phyloP scores from a whole-genome alignment of 2,113 vertebrate genomes.

The Nannospalax galili region DNA sequence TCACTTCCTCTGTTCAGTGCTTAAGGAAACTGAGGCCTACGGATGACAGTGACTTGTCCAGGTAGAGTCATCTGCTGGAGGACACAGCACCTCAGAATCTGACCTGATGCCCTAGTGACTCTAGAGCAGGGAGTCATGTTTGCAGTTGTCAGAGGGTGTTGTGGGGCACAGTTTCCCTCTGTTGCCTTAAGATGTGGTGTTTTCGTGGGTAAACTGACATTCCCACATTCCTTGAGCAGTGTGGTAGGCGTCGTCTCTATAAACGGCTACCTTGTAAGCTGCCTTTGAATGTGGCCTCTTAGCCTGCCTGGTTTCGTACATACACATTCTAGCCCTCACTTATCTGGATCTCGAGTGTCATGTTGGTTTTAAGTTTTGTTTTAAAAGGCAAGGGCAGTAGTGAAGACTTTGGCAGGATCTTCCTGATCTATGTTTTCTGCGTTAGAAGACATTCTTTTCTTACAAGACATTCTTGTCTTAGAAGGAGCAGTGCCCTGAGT shows the following conservation, averaged over 20 bases:
- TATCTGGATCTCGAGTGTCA: not conserved
- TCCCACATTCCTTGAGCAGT: fast-evolving
- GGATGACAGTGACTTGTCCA: not conserved
- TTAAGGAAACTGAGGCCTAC: not conserved
- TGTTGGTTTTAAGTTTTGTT: not conserved
- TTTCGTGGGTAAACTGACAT: not conserved
- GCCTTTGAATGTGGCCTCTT: not conserved
- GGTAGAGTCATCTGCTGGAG: too few relatives aligned
- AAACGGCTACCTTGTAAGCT: too few relatives aligned
- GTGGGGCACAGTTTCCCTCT: fast-evolving
- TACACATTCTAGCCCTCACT: not conserved
- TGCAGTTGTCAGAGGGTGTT: not conserved
- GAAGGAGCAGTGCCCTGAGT: not conserved
- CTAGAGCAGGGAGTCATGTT: not conserved
- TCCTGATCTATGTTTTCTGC: not conserved
- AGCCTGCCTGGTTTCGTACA: too few relatives aligned
- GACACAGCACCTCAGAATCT: fast-evolving
- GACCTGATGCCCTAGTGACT: not conserved
- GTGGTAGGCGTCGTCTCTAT: not conserved
- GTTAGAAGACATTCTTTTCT: too few relatives aligned
- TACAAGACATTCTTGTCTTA: not conserved
- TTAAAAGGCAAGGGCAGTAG: not conserved
- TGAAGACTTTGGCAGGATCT: too few relatives aligned
- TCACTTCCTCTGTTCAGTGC: not conserved
- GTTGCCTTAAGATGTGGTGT: fast-evolving